Percentiles rank a stretch among this genome's conserved stretches.
Evolutionary conservation across 1,140 invertebrate genomes (phyloP).

Genomic region (Drosophila ficusphila): DNA sequence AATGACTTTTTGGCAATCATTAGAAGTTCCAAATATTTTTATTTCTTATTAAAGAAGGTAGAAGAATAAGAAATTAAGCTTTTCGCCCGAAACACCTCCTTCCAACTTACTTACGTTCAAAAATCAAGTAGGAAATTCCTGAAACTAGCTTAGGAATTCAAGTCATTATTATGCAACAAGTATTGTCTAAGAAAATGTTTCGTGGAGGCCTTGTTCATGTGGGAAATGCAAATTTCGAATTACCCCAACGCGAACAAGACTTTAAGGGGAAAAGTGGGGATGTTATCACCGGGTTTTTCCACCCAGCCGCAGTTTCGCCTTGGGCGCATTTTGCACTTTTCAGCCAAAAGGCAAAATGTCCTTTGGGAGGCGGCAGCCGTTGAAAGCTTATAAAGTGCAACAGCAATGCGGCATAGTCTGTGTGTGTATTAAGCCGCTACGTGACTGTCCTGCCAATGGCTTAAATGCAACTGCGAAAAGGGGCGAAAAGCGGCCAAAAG

Average conservation of each 20-base stretch:
- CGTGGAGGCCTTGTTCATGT: slow-evolving; percentile 14
- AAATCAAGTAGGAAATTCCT: background rate
- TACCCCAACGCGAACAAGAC: slow-evolving; percentile 34
- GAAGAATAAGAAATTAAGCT: too few relatives aligned
- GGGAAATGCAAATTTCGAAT: slow-evolving; percentile 64
- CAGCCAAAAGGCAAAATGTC: slow-evolving; percentile 56
- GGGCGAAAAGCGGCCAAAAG: background rate
- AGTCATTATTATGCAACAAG: slow-evolving; percentile 70
- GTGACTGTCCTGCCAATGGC: slow-evolving; percentile 66
- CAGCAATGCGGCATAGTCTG: slow-evolving; percentile 19
- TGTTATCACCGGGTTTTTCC: slow-evolving; percentile 52
- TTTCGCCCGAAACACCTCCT: background rate
- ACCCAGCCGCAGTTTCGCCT: slow-evolving; percentile 30
- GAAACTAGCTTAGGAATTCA: background rate
- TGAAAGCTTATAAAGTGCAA: slow-evolving; percentile 66
- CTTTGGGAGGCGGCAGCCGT: slow-evolving; percentile 28
- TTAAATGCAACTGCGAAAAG: background rate
- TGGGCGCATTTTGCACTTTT: slow-evolving; percentile 63
- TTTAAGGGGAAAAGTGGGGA: background rate
- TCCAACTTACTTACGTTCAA: too few relatives aligned
- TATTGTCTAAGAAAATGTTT: slow-evolving; percentile 51
- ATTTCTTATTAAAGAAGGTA: too few relatives aligned
- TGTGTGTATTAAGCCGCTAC: slow-evolving; percentile 36
- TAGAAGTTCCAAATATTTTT: background rate
- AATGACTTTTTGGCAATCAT: background rate